Evolutionary conservation across 2,797 vertebrate species (phyloP).

Genomic region (Sebastes dallii): DNA sequence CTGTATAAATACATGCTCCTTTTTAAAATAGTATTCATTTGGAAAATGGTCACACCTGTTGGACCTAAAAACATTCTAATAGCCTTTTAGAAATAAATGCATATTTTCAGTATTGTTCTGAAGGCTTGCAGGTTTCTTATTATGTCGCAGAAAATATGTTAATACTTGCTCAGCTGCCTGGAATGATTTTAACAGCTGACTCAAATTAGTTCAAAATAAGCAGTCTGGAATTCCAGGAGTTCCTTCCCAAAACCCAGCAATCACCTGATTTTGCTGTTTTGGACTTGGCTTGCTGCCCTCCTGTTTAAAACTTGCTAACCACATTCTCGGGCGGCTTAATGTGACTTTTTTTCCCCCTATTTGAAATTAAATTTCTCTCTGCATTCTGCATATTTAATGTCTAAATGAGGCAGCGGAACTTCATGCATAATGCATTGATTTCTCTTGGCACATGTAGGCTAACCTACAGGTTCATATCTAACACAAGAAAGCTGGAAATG

Average conservation of each 20-base stretch:
- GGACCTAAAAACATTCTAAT: background rate
- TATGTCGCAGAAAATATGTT: slow-evolving; percentile 70
- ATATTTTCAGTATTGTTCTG: slow-evolving; percentile 12
- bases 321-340: slow-evolving; percentile 58
- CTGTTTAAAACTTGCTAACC: slow-evolving; percentile 42
- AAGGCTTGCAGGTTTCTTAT: slow-evolving; percentile 41
- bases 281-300: slow-evolving; percentile 40
- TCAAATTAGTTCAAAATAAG: slow-evolving; percentile 78
- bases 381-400: slow-evolving; percentile 73
- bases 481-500: slow-evolving; percentile 46
- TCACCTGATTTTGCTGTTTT: slow-evolving; percentile 67
- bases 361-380: slow-evolving; percentile 52
- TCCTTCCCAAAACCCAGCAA: slow-evolving; percentile 56
- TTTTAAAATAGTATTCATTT: slow-evolving; percentile 26
- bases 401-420: slow-evolving; percentile 69
- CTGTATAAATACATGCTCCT: background rate
- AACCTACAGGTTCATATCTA: slow-evolving; percentile 49
- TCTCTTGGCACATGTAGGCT: slow-evolving; percentile 46
- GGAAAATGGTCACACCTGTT: slow-evolving; percentile 5
- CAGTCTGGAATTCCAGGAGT: slow-evolving; percentile 76
- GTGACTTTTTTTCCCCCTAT: slow-evolving; percentile 34
- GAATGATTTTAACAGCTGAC: slow-evolving; percentile 76
- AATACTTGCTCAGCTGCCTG: slow-evolving; percentile 68
- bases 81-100: background rate
- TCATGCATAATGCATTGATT: slow-evolving; percentile 74